These are phyloP conservation scores for Lymantria dispar DNA, from an alignment of 2,888 invertebrate species.

Conservation along the genomic window DNA sequence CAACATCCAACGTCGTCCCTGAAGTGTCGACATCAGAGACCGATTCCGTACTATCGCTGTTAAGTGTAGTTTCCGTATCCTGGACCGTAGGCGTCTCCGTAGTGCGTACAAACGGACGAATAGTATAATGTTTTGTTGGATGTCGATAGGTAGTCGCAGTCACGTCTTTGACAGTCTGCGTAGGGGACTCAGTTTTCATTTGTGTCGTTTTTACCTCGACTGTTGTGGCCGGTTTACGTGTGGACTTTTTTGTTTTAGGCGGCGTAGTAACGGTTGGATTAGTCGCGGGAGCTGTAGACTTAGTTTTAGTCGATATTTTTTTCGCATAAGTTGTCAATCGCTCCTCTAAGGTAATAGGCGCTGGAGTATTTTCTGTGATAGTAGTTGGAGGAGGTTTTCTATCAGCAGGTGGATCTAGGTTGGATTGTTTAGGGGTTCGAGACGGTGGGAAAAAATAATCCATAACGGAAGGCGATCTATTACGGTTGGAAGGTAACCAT, in stretches of 20 bases:
- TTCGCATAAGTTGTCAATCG: slow-evolving; percentile 65
- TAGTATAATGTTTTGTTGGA: slow-evolving; percentile 80
- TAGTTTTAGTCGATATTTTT: slow-evolving; percentile 67
- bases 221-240: slow-evolving; percentile 63
- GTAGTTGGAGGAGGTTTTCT: slow-evolving; percentile 58
- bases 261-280: slow-evolving; percentile 61
- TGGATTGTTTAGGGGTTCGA: slow-evolving; percentile 76
- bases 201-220: slow-evolving; percentile 60
- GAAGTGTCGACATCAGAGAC: slow-evolving; percentile 63
- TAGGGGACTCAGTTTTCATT: slow-evolving; percentile 53
- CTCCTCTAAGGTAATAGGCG: slow-evolving; percentile 63
- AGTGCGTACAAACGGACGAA: slow-evolving; percentile 69
- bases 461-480: slow-evolving; percentile 74
- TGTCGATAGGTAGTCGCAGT: slow-evolving; percentile 58
- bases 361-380: slow-evolving; percentile 50
- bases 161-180: slow-evolving; percentile 51
- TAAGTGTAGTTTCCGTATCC: slow-evolving; percentile 75
- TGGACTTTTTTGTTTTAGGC: slow-evolving; percentile 66
- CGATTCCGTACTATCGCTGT: slow-evolving; percentile 77
- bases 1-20: slow-evolving; percentile 57
- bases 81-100: slow-evolving; percentile 63
- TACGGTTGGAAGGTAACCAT: slow-evolving; percentile 69
- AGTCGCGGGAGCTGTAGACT: slow-evolving; percentile 62
- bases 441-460: slow-evolving; percentile 79
- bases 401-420: slow-evolving; percentile 69